Evolutionary conservation across 2,888 invertebrate genomes (phyloP), one percentile per base, ranked within the genome.

Genomic region (Lasioglossum morio): DNA sequence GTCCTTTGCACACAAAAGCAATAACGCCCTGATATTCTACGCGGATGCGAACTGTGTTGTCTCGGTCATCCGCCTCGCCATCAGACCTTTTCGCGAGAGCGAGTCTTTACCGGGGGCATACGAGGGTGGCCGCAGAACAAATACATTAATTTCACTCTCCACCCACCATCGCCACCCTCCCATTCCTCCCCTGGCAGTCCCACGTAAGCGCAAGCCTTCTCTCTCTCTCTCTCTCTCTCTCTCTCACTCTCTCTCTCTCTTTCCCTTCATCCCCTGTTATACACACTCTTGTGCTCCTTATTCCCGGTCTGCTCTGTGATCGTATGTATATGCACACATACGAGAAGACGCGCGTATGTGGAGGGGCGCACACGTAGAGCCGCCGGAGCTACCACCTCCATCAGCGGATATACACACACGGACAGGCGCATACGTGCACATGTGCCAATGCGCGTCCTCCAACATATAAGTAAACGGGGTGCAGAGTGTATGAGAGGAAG

Each of bases 51-150:
- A 80, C 79, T 82, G 83, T 90, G 91, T 90, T 89, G 92, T 91
- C 89, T 92, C 87, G 91, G 89, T 89, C 90, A 87, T 89, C 89
- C 86, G 88, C 86, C 84, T 91, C 83, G 87, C 81, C 85, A 89
- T 88, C 88, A 89, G 85, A 91, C 84, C 87, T 91, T 90, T 87
- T 91, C 89, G 91, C 90, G 91, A 87, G 88, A 89, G 76, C 88
- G 90, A 91, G 91, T 88, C 89, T 89, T 92, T 89, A 89, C 91
- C 87, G 85, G 90, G 89, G 92, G 90, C 93, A 92, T 90, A 92
- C 91, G 93, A 94, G 94, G 94, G 94, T 94, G 92, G 93, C 93
- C 93, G 90, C 94, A 94, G 94, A 94, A 94, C 94, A 94, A 94
- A 94, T 94, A 94, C 94, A 94, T 94, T 94, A 94, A 94, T 94